phyloP scores from a whole-genome alignment of 2,113 vertebrate species.

The Cygnus buccinator region DNA sequence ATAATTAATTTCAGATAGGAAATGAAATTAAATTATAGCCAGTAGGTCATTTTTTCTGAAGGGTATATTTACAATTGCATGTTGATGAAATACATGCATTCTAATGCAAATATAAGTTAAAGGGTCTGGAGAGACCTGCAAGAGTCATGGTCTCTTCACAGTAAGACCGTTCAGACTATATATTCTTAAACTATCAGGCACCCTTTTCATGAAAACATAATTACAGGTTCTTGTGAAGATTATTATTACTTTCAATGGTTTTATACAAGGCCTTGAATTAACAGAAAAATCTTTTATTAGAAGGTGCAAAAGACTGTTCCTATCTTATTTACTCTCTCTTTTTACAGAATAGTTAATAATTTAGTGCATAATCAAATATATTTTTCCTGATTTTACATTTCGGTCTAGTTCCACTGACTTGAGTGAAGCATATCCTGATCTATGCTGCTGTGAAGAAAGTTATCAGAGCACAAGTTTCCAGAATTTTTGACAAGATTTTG shows the following conservation, averaged over 20 bases:
- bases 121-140: rapidly evolving
- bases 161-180: background rate
- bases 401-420: background rate
- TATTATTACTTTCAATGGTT: background rate
- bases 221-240: constrained; percentile 31
- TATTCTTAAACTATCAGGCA: background rate
- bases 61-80: background rate
- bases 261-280: background rate
- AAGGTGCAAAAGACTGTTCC: background rate
- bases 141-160: background rate
- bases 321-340: background rate
- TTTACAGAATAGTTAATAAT: background rate
- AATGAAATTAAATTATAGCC: constrained; percentile 59
- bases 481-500: background rate
- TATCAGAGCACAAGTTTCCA: background rate
- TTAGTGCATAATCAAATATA: background rate
- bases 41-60: constrained; percentile 36
- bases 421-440: background rate
- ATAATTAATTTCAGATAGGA: constrained; percentile 59
- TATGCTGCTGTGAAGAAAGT: background rate
- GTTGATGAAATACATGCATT: background rate
- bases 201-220: background rate
- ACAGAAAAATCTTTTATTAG: background rate
- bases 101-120: constrained; percentile 21
- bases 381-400: constrained; percentile 24